These are phyloP conservation scores for Temnothorax curvispinosus DNA, from an alignment of 1,140 invertebrate genomes.

Conservation along the genomic window DNA sequence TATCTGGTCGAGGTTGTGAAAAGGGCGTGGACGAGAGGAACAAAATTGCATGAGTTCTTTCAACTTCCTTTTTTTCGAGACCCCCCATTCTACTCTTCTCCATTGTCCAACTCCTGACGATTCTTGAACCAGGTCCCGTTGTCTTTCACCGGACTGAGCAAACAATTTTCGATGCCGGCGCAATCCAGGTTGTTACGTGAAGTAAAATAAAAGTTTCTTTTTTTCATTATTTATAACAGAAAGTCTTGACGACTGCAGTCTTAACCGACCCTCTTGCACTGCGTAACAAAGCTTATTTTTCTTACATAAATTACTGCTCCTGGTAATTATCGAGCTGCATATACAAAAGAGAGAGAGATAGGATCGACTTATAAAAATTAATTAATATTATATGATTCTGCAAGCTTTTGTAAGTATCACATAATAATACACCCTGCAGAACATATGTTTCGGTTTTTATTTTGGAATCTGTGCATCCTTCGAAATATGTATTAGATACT, in stretches of 20 bases:
- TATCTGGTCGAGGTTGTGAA: conserved; percentile 27
- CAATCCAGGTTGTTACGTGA: not conserved
- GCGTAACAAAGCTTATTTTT: not conserved
- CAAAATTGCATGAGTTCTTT: conserved; percentile 3
- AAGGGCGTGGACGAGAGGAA: not conserved
- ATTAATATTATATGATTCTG: not conserved
- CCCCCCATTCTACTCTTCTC: conserved; percentile 5
- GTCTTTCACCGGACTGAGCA: not conserved
- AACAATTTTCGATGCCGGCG: not conserved
- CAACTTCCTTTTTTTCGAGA: not conserved
- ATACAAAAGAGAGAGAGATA: not conserved
- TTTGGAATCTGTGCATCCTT: no score
- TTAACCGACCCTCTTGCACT: not conserved
- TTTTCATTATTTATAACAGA: not conserved
- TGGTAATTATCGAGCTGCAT: not conserved
- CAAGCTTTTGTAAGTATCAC: not conserved
- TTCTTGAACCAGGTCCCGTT: conserved; percentile 16
- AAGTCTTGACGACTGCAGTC: not conserved
- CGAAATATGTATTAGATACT: not conserved
- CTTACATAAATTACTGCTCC: not conserved
- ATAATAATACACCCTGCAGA: not conserved
- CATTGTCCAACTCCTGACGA: conserved; percentile 33
- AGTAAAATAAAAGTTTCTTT: not conserved
- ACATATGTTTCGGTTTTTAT: not conserved
- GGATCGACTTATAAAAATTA: not conserved